Conservation (phyloP, 2,113 vertebrate genomes). For the Barbus barbus region DNA sequence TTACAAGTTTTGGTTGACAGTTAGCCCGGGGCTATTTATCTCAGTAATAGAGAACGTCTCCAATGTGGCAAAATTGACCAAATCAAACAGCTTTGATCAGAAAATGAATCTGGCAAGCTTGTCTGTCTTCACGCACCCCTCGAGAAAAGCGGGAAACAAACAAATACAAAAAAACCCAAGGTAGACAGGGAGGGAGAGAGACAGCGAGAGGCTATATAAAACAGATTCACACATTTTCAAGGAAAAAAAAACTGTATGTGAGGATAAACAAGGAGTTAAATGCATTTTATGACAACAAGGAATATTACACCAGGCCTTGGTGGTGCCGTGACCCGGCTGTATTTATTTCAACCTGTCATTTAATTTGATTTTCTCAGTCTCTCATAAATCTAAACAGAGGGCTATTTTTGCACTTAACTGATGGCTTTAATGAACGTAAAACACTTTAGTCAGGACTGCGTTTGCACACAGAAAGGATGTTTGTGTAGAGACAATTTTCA, state of each 20-base stretch:
- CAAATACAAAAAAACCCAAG: constrained; percentile 73
- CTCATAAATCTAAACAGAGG: neutral
- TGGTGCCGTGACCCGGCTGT: constrained; percentile 22
- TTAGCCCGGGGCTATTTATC: constrained; percentile 95
- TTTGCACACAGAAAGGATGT: neutral
- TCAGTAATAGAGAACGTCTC: constrained; percentile 96
- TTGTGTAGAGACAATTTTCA: neutral
- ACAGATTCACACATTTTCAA: too few relatives aligned
- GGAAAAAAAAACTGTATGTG: too few relatives aligned
- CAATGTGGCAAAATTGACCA: constrained; percentile 97
- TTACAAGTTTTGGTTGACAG: constrained; percentile 96
- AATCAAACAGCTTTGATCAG: constrained; percentile 99
- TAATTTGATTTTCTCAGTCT: neutral
- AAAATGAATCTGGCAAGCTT: constrained; percentile 99
- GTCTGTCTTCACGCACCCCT: constrained; percentile 91
- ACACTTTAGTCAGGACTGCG: neutral
- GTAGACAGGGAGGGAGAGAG: constrained; percentile 23
- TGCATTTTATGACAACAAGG: constrained; percentile 46
- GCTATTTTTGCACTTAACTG: neutral
- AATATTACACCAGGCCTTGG: neutral
- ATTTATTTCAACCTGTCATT: constrained; percentile 8
- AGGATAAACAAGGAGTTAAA: constrained; percentile 92
- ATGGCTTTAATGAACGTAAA: neutral
- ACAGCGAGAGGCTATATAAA: constrained; percentile 15
- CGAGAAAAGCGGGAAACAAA: constrained; percentile 92